phyloP scores from a whole-genome alignment of 2,888 invertebrate species.

The Dioctria rufipes region DNA sequence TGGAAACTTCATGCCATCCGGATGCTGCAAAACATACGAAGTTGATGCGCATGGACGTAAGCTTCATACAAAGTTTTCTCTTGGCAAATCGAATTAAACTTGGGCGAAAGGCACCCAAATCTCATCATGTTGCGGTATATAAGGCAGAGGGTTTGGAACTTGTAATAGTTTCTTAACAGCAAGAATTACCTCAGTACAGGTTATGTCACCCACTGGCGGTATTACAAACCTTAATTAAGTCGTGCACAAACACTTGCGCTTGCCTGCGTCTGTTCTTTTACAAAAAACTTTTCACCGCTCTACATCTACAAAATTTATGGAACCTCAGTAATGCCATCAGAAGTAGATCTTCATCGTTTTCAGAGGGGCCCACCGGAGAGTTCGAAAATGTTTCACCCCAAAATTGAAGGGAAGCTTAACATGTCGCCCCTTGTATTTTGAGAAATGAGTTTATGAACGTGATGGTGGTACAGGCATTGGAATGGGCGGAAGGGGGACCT shows the following conservation, averaged over 20 bases:
- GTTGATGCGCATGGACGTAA: conserved; percentile 37
- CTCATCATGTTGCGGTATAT: conserved; percentile 20
- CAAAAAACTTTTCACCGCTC: conserved; percentile 33
- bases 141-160: background rate
- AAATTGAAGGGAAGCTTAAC: conserved; percentile 36
- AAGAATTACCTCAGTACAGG: conserved; percentile 48
- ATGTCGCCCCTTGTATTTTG: conserved; percentile 33
- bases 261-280: conserved; percentile 56
- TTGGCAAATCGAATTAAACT: conserved; percentile 46
- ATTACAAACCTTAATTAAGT: conserved; percentile 62
- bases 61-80: conserved; percentile 33
- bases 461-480: background rate
- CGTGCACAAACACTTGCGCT: conserved; percentile 61
- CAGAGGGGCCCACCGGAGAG: conserved; percentile 15
- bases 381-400: conserved; percentile 23
- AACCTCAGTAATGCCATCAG: background rate
- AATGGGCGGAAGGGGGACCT: conserved; percentile 48
- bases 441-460: conserved; percentile 31
- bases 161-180: conserved; percentile 48
- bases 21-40: conserved; percentile 23
- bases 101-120: conserved; percentile 34
- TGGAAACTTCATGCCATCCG: background rate
- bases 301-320: background rate
- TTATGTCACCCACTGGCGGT: conserved; percentile 61
- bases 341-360: background rate